Percentiles rank a stretch among this genome's conserved stretches.
Evolutionary conservation across 1,140 invertebrate genomes (phyloP).

Genomic region (Carposina sasakii): DNA sequence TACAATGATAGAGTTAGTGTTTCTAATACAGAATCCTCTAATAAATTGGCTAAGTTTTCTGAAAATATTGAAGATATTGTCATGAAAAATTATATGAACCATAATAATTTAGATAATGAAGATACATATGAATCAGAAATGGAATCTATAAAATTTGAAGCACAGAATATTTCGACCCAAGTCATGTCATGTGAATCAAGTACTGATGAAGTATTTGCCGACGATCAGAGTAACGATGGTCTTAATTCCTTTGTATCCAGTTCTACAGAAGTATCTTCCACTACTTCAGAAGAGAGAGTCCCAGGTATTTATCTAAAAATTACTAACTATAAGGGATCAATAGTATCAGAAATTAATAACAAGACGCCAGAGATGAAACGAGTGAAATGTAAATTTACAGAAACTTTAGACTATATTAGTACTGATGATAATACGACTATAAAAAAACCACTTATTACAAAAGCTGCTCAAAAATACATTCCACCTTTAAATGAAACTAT

Average conservation of each 20-base stretch:
- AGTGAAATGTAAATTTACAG: slow-evolving; percentile 46
- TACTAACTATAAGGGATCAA: slow-evolving; percentile 50
- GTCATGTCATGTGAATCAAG: slow-evolving; percentile 38
- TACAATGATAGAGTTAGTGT: too few relatives aligned
- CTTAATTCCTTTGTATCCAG: slow-evolving; percentile 35
- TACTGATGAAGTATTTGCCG: slow-evolving; percentile 32
- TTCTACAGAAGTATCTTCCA: slow-evolving; percentile 66
- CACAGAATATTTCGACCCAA: too few relatives aligned
- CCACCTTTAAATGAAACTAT: slow-evolving; percentile 56
- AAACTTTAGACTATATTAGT: slow-evolving; percentile 36
- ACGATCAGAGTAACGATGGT: slow-evolving; percentile 25
- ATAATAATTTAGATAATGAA: too few relatives aligned
- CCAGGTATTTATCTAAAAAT: slow-evolving; percentile 58
- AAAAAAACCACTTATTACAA: slow-evolving; percentile 53
- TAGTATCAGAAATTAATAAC: slow-evolving; percentile 47
- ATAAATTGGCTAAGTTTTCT: too few relatives aligned
- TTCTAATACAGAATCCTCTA: too few relatives aligned
- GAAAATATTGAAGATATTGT: too few relatives aligned
- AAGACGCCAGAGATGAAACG: slow-evolving; percentile 24
- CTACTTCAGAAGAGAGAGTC: slow-evolving; percentile 58
- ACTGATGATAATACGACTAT: slow-evolving; percentile 27
- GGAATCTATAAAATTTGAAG: too few relatives aligned
- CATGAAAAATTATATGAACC: too few relatives aligned
- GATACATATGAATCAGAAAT: too few relatives aligned
- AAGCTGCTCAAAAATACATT: slow-evolving; percentile 70